These are phyloP conservation scores for Nesometra sesokonis DNA, from an alignment of 35 echinoderm and acorn worm genomes.

Conservation along the genomic window DNA sequence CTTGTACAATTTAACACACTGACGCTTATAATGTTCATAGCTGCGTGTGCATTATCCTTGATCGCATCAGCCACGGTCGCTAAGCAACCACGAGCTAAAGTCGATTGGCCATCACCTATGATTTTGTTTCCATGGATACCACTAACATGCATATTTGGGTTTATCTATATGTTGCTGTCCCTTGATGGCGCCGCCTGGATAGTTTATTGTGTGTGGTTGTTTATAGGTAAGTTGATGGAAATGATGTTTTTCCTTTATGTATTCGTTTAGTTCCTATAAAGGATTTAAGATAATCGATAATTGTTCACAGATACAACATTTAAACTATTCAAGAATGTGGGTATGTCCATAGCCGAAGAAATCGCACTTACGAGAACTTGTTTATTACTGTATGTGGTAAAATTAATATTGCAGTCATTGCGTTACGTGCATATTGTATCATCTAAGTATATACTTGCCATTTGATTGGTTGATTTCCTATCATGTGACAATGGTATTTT, in stretches of 20 bases:
- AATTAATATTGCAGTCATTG: too few species aligned
- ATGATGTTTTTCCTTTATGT: neutral
- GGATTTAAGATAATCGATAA: too few species aligned
- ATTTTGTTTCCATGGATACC: neutral
- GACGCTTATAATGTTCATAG: neutral
- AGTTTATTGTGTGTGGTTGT: neutral
- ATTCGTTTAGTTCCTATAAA: too few species aligned
- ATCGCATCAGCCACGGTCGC: neutral
- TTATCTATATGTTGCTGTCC: neutral
- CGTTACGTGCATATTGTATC: too few species aligned
- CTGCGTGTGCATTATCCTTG: neutral
- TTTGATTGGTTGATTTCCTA: too few species aligned
- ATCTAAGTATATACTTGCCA: too few species aligned
- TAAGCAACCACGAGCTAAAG: neutral
- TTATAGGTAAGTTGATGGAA: neutral
- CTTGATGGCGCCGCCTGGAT: neutral
- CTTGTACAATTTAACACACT: neutral
- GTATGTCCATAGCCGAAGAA: too few species aligned
- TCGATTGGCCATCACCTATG: neutral
- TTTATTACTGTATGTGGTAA: too few species aligned
- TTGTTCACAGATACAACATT: too few species aligned
- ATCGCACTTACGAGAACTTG: too few species aligned
- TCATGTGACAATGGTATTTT: too few species aligned
- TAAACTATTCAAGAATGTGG: too few species aligned
- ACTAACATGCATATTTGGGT: neutral